These are phyloP conservation scores for Xiphorhynchus elegans DNA, from an alignment of 2,113 vertebrate species.

Conservation along the genomic window DNA sequence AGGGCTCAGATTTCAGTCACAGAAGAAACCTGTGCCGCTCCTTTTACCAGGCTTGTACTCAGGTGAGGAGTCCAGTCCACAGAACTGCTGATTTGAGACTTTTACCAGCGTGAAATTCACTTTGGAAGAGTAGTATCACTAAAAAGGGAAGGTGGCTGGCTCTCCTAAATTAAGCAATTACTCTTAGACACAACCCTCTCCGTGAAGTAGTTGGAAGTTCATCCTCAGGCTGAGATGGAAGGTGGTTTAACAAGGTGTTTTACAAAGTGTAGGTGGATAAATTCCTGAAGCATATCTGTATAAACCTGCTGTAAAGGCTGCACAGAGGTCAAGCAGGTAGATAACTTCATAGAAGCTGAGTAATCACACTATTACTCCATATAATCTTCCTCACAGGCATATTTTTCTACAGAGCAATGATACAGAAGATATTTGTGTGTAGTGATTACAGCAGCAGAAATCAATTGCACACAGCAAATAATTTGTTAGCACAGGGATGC, in stretches of 20 bases:
- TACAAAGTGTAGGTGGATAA: constrained; percentile 42
- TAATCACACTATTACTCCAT: constrained; percentile 26
- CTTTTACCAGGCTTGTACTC: neutral
- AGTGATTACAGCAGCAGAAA: constrained; percentile 26
- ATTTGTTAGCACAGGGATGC: neutral
- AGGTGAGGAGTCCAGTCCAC: neutral
- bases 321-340: constrained; percentile 56
- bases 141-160: constrained; percentile 7
- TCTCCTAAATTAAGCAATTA: constrained; percentile 63
- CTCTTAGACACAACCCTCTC: neutral
- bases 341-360: constrained; percentile 40
- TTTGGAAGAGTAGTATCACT: constrained; percentile 13
- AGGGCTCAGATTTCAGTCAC: neutral
- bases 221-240: constrained; percentile 19
- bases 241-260: constrained; percentile 42
- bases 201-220: constrained; percentile 1
- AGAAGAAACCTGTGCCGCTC: neutral
- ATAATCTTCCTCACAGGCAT: constrained; percentile 30
- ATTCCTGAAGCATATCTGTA: constrained; percentile 56
- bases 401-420: constrained; percentile 51
- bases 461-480: constrained; percentile 38
- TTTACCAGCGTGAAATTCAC: neutral
- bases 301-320: constrained; percentile 51
- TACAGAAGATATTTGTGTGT: constrained; percentile 43
- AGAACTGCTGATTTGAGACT: neutral